Evolutionary conservation across 2,113 vertebrate genomes (phyloP), one percentile per base, ranked within the genome.

Genomic region (Nothocercus nigrocapillus): DNA sequence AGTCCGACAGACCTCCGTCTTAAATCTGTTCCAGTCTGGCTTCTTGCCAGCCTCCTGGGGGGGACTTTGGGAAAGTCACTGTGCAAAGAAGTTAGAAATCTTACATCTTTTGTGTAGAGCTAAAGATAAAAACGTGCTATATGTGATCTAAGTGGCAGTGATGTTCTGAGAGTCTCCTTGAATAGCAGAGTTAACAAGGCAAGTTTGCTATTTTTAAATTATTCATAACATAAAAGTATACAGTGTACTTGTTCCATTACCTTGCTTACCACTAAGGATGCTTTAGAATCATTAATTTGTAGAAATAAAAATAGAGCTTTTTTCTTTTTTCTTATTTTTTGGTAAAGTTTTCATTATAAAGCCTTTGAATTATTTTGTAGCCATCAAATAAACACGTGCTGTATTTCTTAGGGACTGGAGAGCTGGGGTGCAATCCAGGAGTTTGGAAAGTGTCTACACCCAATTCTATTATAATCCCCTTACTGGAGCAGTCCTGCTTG

Each of bases 401-500:
- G 27, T 44, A 7, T 53, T 68, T 80, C 21, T n/a, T 77, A 22
- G n/a, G 21, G n/a, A 10, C 64, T 40, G 5, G 15, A 67, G 73
- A 59, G 0, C 0, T 7, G 79, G 30, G 38, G 42, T 79, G 74
- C 40, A 36, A 9, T 17, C 4, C 40, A 82, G 47, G 9, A 19
- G 13, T 2, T 2, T 88, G 54, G 28, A n/a, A 58, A 58, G 28
- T 59, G 25, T 32, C 61, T 83, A 20, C 11, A 2, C 5, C 5
- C 38, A 34, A 78, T 84, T 93, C 69, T 81, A 0, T 90, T 53
- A 8, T 53, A 84, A 90, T 94, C 44, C 72, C 44, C 53, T 78
- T 67, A 56, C 61, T 95, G 86, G 66, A 95, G 69, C 73, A 88
- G 62, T 85, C 47, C 44, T 38, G 45, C 69, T 86, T 81, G 36